Evolutionary conservation across 2,797 vertebrate genomes (phyloP), one percentile per base, ranked within the genome.

Genomic region (Pangasius djambal): DNA sequence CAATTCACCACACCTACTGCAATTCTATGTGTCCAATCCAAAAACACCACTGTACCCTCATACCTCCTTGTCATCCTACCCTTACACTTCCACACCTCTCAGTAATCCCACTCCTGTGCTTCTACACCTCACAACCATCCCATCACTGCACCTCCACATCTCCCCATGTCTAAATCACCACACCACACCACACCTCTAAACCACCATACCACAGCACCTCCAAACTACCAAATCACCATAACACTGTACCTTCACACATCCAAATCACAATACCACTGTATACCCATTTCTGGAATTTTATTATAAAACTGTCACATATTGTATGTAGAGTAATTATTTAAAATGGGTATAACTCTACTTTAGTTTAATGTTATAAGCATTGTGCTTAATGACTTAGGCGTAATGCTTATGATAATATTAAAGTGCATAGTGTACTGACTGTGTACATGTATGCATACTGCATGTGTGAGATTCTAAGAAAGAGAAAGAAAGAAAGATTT

Each of bases 31-130:
- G n/a, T 69, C 13, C n/a, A 25, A 16, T 34, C 37, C 82, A 83
- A 28, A 7, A 65, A 55, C 57, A 13, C 22, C 16, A 10, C 22
- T 40, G 34, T 20, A 48, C 12, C 44, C 1, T 34, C 25, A 85
- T 18, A 75, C 52, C 55, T 61, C 52, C 34, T 40, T n/a, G 40
- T 4, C 34, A 61, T 15, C 34, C 50, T 25, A 65, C 13, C 5
- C 6, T 37, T 72, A 10, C 20, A 57, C 16, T 12, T 22, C 55
- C 20, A 37, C 6, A 61, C 20, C 20, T 37, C 55, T 22, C 22
- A 59, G 0, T 20, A 31, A 59, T 37, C n/a, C 5, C 92, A 92
- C 91, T 83, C 85, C 91, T 72, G 89, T 86, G 84, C 50, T 4
- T 16, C 75, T 83, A 78, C 18, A 34, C 44, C 6, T 6, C 44